Percentiles rank a stretch among this genome's conserved stretches.
phyloP scores from a whole-genome alignment of 2,888 invertebrate genomes.

The Linnaemya vulpina region DNA sequence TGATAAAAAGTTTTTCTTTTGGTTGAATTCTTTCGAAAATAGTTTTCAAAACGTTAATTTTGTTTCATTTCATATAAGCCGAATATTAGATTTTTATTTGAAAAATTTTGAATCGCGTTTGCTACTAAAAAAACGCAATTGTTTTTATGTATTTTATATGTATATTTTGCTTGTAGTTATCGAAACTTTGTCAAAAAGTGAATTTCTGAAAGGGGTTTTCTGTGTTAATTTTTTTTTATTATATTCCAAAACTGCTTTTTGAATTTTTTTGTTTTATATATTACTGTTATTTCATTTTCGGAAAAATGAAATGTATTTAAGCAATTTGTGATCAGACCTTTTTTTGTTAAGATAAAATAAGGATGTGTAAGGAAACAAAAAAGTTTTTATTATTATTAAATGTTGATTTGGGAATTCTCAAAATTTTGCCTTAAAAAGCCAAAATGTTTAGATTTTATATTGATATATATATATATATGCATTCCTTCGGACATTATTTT shows the following conservation, averaged over 20 bases:
- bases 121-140: conserved; percentile 83
- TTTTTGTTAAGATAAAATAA: conserved; percentile 76
- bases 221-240: conserved; percentile 62
- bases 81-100: conserved; percentile 53
- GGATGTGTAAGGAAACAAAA: conserved; percentile 78
- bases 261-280: conserved; percentile 61
- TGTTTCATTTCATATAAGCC: conserved; percentile 66
- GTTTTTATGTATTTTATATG: conserved; percentile 70
- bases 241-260: conserved; percentile 72
- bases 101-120: conserved; percentile 77
- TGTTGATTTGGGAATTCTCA: conserved; percentile 50
- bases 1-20: conserved; percentile 78
- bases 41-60: conserved; percentile 69
- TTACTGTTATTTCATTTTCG: conserved; percentile 33
- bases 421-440: conserved; percentile 63
- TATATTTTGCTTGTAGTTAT: conserved; percentile 72
- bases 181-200: conserved; percentile 71
- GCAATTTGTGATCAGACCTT: conserved; percentile 82
- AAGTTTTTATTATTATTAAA: conserved; percentile 47
- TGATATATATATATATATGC: conserved; percentile 77
- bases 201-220: conserved; percentile 61
- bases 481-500: conserved; percentile 49
- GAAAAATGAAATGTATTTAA: conserved; percentile 55
- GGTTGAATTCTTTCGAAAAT: conserved; percentile 65
- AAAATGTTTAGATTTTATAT: conserved; percentile 47